These are phyloP conservation scores for Opisthograptis luteolata DNA, from an alignment of 2,888 invertebrate genomes.

Conservation along the genomic window DNA sequence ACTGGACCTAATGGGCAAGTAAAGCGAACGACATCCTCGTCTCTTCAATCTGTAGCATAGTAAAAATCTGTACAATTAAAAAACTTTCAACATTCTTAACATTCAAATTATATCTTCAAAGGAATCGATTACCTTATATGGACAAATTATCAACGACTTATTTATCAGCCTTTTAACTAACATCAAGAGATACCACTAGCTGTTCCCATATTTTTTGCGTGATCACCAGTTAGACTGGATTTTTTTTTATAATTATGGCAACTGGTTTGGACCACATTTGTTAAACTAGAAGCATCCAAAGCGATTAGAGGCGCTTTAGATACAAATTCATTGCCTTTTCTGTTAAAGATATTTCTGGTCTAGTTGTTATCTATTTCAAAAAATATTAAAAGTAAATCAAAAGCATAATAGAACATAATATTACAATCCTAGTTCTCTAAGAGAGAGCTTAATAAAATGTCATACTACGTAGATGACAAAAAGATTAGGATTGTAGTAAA, in stretches of 20 bases:
- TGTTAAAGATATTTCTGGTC: neutral
- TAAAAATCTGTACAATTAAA: too few relatives aligned
- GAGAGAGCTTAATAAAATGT: too few relatives aligned
- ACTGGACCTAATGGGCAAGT: too few relatives aligned
- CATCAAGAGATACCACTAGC: constrained; percentile 44
- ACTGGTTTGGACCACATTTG: constrained; percentile 43
- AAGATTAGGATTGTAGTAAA: too few relatives aligned
- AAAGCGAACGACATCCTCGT: too few relatives aligned
- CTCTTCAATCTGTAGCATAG: too few relatives aligned
- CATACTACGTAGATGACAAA: too few relatives aligned
- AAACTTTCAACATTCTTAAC: too few relatives aligned
- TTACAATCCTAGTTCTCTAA: too few relatives aligned
- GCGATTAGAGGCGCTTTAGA: constrained; percentile 30
- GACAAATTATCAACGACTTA: constrained; percentile 29
- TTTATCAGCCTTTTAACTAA: constrained; percentile 38
- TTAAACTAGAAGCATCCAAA: constrained; percentile 27
- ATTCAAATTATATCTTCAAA: neutral
- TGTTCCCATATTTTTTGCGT: constrained; percentile 47
- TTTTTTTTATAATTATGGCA: constrained; percentile 43
- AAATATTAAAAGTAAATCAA: too few relatives aligned
- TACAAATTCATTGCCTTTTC: neutral
- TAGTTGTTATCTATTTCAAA: too few relatives aligned
- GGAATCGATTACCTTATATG: constrained; percentile 1
- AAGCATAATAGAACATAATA: too few relatives aligned
- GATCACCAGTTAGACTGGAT: constrained; percentile 43